phyloP scores from a whole-genome alignment of 2,797 vertebrate species.

The Sebastes nivosus region DNA sequence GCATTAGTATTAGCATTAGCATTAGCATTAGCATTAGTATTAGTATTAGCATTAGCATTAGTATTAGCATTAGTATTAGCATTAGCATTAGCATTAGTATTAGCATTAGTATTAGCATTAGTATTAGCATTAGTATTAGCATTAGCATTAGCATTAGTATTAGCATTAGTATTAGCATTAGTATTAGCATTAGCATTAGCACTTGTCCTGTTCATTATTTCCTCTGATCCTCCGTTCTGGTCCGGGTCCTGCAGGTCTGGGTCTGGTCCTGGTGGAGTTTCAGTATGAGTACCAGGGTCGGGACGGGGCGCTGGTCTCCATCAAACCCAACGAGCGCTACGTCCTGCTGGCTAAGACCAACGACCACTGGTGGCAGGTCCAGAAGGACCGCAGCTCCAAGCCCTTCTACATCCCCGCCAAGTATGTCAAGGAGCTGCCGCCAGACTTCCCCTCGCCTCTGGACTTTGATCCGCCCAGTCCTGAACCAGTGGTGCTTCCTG shows the following conservation, averaged over 20 bases:
- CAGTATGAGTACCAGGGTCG: slow-evolving; percentile 91
- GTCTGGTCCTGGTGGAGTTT: slow-evolving; percentile 89
- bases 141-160: too few relatives aligned
- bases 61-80: too few relatives aligned
- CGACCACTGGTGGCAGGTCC: slow-evolving; percentile 97
- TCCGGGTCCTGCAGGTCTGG: slow-evolving; percentile 56
- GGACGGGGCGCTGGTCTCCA: slow-evolving; percentile 88
- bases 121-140: background rate
- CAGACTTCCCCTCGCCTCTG: slow-evolving; percentile 71
- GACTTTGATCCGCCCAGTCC: slow-evolving; percentile 60
- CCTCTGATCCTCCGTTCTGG: background rate
- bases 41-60: too few relatives aligned
- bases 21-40: background rate
- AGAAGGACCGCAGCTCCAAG: slow-evolving; percentile 82
- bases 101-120: too few relatives aligned
- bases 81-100: too few relatives aligned
- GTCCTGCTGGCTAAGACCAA: slow-evolving; percentile 94
- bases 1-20: background rate
- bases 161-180: background rate
- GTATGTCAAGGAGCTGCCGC: slow-evolving; percentile 92
- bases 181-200: background rate
- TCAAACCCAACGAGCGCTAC: slow-evolving; percentile 94
- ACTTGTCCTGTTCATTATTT: background rate
- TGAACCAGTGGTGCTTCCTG: slow-evolving; percentile 13
- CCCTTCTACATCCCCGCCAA: slow-evolving; percentile 95